These are phyloP conservation scores for Xenopus petersii DNA, from an alignment of 2,797 vertebrate genomes.

Conservation along the genomic window DNA sequence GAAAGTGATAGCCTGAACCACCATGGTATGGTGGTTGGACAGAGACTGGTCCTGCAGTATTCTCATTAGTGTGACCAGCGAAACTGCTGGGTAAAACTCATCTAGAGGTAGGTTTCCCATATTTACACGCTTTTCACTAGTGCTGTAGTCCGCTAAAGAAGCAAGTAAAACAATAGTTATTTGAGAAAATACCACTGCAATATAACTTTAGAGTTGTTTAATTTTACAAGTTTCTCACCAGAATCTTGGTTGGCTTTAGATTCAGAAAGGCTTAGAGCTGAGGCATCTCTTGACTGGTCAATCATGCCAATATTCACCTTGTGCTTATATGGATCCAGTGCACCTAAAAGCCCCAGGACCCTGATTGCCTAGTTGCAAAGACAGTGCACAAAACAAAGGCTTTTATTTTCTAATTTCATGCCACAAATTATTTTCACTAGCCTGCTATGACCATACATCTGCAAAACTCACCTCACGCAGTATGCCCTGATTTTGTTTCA, in stretches of 20 bases:
- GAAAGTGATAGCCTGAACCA: conserved; percentile 97
- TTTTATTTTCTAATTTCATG: too few species aligned
- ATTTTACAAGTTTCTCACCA: conserved; percentile 68
- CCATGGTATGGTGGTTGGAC: conserved; percentile 97
- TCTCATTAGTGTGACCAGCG: conserved; percentile 95
- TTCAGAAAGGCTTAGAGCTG: conserved; percentile 93
- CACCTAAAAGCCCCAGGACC: conserved; percentile 90
- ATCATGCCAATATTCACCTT: conserved; percentile 99
- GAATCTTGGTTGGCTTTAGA: conserved; percentile 97
- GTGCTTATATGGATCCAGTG: conserved; percentile 96
- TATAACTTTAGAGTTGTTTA: too few species aligned
- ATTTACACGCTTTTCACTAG: conserved; percentile 98
- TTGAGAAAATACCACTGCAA: too few species aligned
- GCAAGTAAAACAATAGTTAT: not conserved
- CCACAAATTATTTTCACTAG: too few species aligned
- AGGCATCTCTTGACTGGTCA: conserved; percentile 94
- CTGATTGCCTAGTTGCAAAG: conserved; percentile 82
- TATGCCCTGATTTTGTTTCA: conserved; percentile 96
- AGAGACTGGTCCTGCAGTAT: conserved; percentile 95
- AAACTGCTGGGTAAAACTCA: conserved; percentile 96
- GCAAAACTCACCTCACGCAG: conserved; percentile 82
- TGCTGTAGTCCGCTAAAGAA: conserved; percentile 90
- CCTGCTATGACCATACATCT: too few species aligned
- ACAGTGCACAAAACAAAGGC: too few species aligned
- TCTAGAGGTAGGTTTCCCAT: conserved; percentile 97